These are phyloP conservation scores for Centropus bengalensis DNA, from an alignment of 2,113 vertebrate genomes.

Conservation along the genomic window DNA sequence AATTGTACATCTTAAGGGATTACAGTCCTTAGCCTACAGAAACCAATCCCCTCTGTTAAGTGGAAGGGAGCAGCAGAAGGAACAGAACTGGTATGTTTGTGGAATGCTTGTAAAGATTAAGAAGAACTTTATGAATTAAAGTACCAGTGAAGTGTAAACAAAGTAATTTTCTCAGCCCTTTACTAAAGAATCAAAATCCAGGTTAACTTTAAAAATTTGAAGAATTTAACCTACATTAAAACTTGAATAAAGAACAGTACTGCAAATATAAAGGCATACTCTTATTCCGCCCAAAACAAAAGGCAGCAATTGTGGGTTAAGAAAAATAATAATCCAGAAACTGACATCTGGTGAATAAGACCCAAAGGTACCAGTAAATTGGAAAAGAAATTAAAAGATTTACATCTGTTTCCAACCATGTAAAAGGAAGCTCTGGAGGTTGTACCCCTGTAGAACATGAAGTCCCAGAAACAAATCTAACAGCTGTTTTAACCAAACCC, in stretches of 20 bases:
- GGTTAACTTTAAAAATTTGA: neutral
- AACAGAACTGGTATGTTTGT: neutral
- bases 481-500: neutral
- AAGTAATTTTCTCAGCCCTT: conserved; percentile 52
- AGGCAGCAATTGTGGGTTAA: neutral
- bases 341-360: neutral
- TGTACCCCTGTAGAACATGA: neutral
- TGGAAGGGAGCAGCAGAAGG: neutral
- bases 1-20: neutral
- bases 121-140: neutral
- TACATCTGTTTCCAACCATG: neutral
- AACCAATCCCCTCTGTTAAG: neutral
- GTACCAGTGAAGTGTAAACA: neutral
- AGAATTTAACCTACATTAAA: neutral
- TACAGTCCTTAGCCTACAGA: neutral
- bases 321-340: neutral
- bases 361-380: neutral
- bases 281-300: neutral
- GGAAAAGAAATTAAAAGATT: neutral
- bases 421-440: neutral
- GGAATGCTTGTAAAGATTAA: neutral
- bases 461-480: neutral
- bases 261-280: neutral
- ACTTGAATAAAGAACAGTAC: neutral
- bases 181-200: conserved; percentile 4